Base-by-base conservation (phyloP, 2,888 invertebrate species). In the Odontothrips loti region DNA sequence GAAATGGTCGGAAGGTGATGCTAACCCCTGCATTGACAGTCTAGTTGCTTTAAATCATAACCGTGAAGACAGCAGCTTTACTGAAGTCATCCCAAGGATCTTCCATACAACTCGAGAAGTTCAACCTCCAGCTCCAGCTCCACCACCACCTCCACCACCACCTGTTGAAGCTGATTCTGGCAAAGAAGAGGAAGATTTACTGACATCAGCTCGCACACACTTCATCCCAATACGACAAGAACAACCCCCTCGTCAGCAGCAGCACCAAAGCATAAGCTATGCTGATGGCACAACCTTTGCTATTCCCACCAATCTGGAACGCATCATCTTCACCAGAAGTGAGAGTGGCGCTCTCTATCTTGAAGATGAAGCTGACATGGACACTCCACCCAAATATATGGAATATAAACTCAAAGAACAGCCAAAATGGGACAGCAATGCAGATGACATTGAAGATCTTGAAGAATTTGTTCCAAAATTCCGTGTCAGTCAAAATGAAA, bases 151-250 rank as follows among this genome's bases (percentile, higher is more conserved):
- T 20, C 43, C 80, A 20, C 82, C 79, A 27, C 79, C 80, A 47
- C 63, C 81, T 48, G 58, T 79, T 82, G 82, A 83, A 83, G 83
- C 83, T 58, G 83, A 84, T 47, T 83, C 83, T 48, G 85, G 85
- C 23, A 84, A 89, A 83, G 88, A 88, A 85, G 90, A 90, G 84
- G 94, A 94, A 86, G 94, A 95, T 87, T 88, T 95, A 84, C 89
- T 95, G 83, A 93, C 93, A 27, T 93, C 95, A 11, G 90, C 92
- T 83, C 91, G 92, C 83, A 95, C 95, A 82, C 96, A 96, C 88
- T 96, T 96, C 89, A 91, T 92, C 84, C 95, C 96, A 23, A 95
- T 96, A 84, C 91, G 91, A 84, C 90, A 91, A 85, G 90, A 90
- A 83, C 84, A 86, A 80, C 86, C 85, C 68, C 86, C 79, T 75